Percentiles rank a stretch among this genome's conserved stretches.
Conservation (phyloP, 2,888 invertebrate genomes). For the Poecilus cupreus region DNA sequence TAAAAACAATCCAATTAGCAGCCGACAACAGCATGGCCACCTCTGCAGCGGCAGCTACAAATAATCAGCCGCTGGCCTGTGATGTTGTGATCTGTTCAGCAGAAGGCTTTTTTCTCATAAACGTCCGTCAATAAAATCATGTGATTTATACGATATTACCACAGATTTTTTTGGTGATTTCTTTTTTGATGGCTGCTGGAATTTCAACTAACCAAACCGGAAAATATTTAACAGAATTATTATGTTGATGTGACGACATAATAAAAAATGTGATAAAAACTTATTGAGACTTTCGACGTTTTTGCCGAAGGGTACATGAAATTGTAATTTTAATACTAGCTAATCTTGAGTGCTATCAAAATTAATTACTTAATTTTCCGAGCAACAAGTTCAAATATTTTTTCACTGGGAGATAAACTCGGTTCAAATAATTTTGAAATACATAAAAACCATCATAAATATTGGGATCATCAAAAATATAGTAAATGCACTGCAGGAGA, state of each 20-base stretch:
- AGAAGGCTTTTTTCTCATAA: constrained; percentile 10
- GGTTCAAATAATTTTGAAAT: no score
- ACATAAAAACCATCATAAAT: no score
- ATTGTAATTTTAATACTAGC: neutral
- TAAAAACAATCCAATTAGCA: constrained; percentile 56
- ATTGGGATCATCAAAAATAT: no score
- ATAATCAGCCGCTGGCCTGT: constrained; percentile 50
- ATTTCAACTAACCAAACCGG: constrained; percentile 43
- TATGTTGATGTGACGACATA: neutral
- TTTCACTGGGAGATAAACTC: no score
- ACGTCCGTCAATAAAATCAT: constrained; percentile 36
- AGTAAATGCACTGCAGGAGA: no score
- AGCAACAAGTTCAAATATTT: constrained; percentile 25
- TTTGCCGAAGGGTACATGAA: no score
- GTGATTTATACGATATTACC: constrained; percentile 26
- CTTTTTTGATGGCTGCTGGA: constrained; percentile 4
- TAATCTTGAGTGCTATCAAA: constrained; percentile 38
- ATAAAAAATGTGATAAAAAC: neutral
- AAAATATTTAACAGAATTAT: constrained; percentile 1
- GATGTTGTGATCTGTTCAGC: no score
- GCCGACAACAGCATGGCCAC: constrained; percentile 46
- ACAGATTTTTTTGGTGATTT: constrained; percentile 17
- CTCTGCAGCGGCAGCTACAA: constrained; percentile 50
- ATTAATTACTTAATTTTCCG: constrained; percentile 37
- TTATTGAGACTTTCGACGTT: neutral